Percentiles rank a stretch among this genome's conserved stretches.
Evolutionary conservation across 2,888 invertebrate genomes (phyloP).

Genomic region (Pandemis heparana): DNA sequence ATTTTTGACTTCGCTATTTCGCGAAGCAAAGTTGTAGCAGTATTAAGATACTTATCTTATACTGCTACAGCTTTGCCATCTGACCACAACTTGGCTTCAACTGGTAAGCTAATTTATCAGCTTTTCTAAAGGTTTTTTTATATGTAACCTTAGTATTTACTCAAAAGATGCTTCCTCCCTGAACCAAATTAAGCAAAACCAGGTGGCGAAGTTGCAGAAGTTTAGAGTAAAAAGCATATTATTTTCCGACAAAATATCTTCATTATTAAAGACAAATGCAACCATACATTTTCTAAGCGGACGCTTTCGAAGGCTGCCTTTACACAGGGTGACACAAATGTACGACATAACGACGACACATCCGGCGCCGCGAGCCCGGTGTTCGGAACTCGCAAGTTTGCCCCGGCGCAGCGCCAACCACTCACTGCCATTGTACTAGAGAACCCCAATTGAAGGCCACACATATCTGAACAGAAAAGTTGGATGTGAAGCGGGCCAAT

Average conservation of each 20-base stretch:
- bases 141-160: too few relatives aligned
- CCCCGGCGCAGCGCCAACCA: conserved; percentile 46
- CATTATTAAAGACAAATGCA: background rate
- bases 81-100: too few relatives aligned
- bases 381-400: conserved; percentile 63
- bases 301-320: background rate
- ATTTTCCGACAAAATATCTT: background rate
- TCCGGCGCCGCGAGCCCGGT: conserved; percentile 57
- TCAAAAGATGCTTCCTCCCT: too few relatives aligned
- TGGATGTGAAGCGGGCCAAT: background rate
- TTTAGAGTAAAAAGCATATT: too few relatives aligned
- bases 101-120: too few relatives aligned
- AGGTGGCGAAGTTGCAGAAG: too few relatives aligned
- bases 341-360: conserved; percentile 20
- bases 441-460: conserved; percentile 19
- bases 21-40: too few relatives aligned
- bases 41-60: too few relatives aligned
- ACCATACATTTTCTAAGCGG: conserved; percentile 7
- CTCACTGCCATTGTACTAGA: conserved; percentile 15
- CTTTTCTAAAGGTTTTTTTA: too few relatives aligned
- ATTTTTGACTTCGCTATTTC: too few relatives aligned
- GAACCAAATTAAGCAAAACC: too few relatives aligned
- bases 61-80: too few relatives aligned
- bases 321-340: conserved; percentile 16
- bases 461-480: conserved; percentile 8